Percentiles rank a stretch among this genome's conserved stretches.
Conservation (phyloP, 2,113 vertebrate genomes). For the Engystomops pustulosus region DNA sequence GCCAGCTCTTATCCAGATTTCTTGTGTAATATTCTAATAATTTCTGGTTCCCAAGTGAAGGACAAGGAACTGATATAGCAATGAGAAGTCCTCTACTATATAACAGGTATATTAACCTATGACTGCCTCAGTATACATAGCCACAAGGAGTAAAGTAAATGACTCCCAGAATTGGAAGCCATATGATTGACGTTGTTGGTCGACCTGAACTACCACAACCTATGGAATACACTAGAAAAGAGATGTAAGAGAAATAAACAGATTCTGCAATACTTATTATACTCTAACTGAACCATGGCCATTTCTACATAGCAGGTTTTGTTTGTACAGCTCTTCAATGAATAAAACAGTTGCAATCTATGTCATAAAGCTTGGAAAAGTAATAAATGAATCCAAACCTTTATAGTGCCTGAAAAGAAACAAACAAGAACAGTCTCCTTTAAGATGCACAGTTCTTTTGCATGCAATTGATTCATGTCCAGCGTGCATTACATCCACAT, state of each 20-base stretch:
- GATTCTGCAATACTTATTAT: neutral
- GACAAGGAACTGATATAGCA: neutral
- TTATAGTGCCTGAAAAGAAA: conserved; percentile 75
- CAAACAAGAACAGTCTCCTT: conserved; percentile 66
- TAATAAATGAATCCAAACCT: conserved; percentile 70
- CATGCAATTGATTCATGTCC: conserved; percentile 78
- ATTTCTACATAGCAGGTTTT: neutral
- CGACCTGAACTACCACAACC: neutral
- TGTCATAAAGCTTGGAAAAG: neutral
- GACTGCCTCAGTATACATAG: neutral
- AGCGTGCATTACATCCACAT: conserved; percentile 74
- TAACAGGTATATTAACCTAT: neutral
- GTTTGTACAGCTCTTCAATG: neutral
- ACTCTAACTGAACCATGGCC: neutral
- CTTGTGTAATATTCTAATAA: neutral
- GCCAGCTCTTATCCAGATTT: neutral
- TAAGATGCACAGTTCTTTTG: conserved; percentile 64
- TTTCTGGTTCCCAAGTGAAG: neutral
- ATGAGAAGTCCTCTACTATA: neutral
- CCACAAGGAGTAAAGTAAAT: neutral
- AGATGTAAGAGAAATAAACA: neutral
- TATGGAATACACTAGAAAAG: neutral
- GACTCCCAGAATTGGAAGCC: neutral
- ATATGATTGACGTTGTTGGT: neutral
- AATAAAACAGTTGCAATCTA: conserved; percentile 12